Conservation (phyloP, 2,113 vertebrate genomes). For the Romanogobio albipinnatus region DNA sequence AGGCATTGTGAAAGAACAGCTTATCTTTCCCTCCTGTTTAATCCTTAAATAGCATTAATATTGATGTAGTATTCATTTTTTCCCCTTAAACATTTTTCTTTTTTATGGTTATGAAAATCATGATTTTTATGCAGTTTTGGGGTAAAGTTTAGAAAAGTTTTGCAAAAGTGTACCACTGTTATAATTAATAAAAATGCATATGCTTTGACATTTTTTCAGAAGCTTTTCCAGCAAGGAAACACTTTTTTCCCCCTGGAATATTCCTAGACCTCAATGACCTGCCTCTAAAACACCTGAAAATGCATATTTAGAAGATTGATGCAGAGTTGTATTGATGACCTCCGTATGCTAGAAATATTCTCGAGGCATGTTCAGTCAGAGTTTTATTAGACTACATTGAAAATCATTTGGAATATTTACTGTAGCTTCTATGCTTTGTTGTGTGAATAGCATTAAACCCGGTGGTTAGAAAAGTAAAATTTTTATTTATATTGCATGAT, state of each 20-base stretch:
- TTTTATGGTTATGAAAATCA: not conserved
- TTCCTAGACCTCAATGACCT: not conserved
- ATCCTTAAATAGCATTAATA: not conserved
- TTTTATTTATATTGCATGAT: not conserved
- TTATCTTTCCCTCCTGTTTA: not conserved
- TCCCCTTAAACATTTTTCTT: too few relatives aligned
- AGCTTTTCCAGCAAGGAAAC: not conserved
- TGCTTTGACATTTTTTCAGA: not conserved
- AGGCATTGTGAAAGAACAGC: not conserved
- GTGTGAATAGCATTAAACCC: not conserved
- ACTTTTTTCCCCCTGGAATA: not conserved
- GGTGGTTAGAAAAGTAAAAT: not conserved
- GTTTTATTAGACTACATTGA: not conserved
- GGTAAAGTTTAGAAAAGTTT: not conserved
- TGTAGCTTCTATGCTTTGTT: not conserved
- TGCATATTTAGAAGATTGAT: not conserved
- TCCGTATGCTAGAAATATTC: not conserved
- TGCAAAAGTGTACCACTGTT: not conserved
- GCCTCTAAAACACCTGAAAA: not conserved
- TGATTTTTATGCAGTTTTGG: not conserved
- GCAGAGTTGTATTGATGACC: not conserved
- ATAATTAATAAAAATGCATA: not conserved
- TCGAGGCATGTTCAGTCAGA: not conserved
- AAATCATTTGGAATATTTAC: not conserved
- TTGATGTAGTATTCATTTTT: not conserved